Conservation (phyloP, 2,113 vertebrate genomes). For the Setophaga petechia region DNA sequence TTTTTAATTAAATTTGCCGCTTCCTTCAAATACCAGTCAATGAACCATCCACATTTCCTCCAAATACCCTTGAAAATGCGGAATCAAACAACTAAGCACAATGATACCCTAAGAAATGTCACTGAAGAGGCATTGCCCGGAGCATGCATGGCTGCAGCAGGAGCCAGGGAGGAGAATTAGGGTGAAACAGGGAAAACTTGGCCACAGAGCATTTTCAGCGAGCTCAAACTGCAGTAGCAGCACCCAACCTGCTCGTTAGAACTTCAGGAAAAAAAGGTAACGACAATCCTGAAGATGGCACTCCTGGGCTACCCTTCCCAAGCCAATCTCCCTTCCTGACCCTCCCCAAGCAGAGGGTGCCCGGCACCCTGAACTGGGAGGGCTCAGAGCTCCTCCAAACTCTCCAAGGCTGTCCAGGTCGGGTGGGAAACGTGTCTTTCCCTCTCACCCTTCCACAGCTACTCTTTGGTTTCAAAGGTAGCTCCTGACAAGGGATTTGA, state of each 20-base stretch:
- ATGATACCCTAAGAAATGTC: background rate
- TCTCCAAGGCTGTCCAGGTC: background rate
- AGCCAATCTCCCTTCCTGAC: background rate
- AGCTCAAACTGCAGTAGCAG: background rate
- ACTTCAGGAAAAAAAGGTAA: slow-evolving; percentile 16
- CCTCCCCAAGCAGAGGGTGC: background rate
- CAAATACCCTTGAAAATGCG: slow-evolving; percentile 75
- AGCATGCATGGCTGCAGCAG: fast-evolving
- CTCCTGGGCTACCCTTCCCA: slow-evolving; percentile 58
- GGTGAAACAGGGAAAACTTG: background rate
- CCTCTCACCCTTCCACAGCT: background rate
- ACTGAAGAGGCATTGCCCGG: background rate
- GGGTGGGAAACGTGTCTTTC: background rate
- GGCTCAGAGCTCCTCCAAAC: background rate
- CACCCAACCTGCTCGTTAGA: background rate
- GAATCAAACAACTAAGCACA: slow-evolving; percentile 44
- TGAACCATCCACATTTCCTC: slow-evolving; percentile 72
- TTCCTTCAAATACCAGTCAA: slow-evolving; percentile 75
- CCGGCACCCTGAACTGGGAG: background rate
- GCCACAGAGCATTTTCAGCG: background rate
- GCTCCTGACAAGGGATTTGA: background rate
- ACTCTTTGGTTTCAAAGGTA: background rate
- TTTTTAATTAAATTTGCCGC: slow-evolving; percentile 75
- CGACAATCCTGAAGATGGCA: slow-evolving; percentile 57
- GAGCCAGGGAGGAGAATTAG: background rate